Conservation (phyloP, 1,140 invertebrate species). For the Anthonomus grandis region DNA sequence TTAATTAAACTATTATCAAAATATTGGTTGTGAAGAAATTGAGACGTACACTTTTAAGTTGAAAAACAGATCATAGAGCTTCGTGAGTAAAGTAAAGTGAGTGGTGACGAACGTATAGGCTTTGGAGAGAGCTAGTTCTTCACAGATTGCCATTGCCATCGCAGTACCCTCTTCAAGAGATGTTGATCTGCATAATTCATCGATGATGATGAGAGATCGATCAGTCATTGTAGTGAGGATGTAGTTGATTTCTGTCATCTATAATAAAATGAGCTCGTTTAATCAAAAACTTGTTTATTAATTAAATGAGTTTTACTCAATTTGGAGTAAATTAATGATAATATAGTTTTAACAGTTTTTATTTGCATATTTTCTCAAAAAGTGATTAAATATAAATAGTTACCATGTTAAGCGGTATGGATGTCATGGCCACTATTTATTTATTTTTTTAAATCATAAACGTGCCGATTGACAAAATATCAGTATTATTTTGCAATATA, state of each 20-base stretch:
- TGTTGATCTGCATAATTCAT: conserved; percentile 83
- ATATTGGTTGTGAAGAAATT: neutral
- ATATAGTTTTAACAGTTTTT: too few relatives aligned
- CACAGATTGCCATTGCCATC: conserved; percentile 78
- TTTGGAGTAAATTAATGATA: too few relatives aligned
- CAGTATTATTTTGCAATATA: too few relatives aligned
- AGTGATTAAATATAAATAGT: too few relatives aligned
- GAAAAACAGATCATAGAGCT: conserved; percentile 67
- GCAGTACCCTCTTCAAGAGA: conserved; percentile 77
- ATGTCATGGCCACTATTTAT: too few relatives aligned
- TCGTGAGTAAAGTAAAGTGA: conserved; percentile 74
- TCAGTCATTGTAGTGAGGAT: conserved; percentile 68
- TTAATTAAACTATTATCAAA: conserved; percentile 1
- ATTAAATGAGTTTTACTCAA: too few relatives aligned
- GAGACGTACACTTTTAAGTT: conserved; percentile 69
- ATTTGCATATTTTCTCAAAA: too few relatives aligned
- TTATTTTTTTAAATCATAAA: too few relatives aligned
- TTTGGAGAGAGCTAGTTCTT: conserved; percentile 63
- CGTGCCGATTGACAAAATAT: too few relatives aligned
- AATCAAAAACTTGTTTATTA: too few relatives aligned
- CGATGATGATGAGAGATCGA: conserved; percentile 78
- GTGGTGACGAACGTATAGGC: conserved; percentile 82
- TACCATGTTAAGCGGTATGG: too few relatives aligned
- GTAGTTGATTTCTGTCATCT: conserved; percentile 82
- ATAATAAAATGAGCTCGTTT: too few relatives aligned